Conservation (phyloP, 2,113 vertebrate species). For the Nycticryphes semicollaris region DNA sequence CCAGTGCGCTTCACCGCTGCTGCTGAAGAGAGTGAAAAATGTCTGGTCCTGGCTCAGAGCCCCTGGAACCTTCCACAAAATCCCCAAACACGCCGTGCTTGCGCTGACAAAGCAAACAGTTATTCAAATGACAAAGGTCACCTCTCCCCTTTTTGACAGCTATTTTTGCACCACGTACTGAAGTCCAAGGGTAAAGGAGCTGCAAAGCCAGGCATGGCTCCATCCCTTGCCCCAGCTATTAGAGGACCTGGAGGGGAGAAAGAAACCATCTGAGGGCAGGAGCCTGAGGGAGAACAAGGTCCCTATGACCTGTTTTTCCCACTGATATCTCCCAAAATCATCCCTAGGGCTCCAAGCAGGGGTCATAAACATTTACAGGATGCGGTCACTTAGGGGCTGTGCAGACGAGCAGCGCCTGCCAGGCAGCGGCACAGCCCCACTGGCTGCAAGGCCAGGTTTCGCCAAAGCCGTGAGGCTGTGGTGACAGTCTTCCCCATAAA, state of each 20-base stretch:
- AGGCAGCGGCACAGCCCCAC: fast-evolving
- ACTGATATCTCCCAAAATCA: neutral
- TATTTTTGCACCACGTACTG: conserved; percentile 36
- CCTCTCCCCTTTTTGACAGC: neutral
- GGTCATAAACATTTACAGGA: neutral
- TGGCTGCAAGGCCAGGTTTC: neutral
- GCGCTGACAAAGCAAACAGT: conserved; percentile 22
- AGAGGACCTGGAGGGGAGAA: neutral
- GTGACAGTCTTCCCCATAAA: neutral
- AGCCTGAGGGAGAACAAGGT: neutral
- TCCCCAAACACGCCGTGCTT: neutral
- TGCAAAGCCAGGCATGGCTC: neutral
- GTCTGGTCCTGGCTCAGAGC: neutral
- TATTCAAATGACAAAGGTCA: conserved; percentile 55
- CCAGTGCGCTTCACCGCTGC: fast-evolving
- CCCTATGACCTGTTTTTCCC: neutral
- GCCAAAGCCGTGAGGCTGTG: neutral
- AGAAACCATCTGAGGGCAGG: neutral
- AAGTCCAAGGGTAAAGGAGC: conserved; percentile 52
- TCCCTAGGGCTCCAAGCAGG: neutral
- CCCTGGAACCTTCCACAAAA: neutral
- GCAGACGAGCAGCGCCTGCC: fast-evolving
- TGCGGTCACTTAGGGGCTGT: fast-evolving
- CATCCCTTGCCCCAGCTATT: neutral
- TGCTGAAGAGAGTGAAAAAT: neutral